Evolutionary conservation across 2,888 invertebrate genomes (phyloP), one percentile per base, ranked within the genome.

Genomic region (Apamea crenata): DNA sequence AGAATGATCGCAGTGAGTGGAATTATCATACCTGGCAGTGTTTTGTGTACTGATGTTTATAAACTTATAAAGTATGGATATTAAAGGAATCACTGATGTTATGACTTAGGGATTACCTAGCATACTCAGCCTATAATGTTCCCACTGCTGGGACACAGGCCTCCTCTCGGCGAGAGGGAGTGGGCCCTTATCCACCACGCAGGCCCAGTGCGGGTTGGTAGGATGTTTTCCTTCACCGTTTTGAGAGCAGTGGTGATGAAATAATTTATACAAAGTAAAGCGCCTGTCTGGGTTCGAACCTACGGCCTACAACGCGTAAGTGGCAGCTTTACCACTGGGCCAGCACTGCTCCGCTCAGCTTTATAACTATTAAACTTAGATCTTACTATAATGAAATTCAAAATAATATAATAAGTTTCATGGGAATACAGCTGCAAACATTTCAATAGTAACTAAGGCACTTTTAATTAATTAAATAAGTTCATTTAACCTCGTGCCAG

Each of bases 401-500:
- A 18, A 40, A n/a, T 63, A 18, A 32, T 40, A 32, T 18, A 44
- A 32, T 14, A 14, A 32, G 14, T 4, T 63, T 10, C 12, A 65
- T 61, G 32, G 36, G 32, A 65, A 72, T 32, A 36, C 16, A 36
- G 53, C 36, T 70, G n/a, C 56, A 61, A 16, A 18, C 2, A 63
- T 29, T 65, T 29, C 29, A 56, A 44, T 53, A 56, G 25, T 53
- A n/a, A 61, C 14, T 73, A 36, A 36, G 72, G 29, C 61, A 40
- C 16, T 50, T 44, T 36, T 40, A 7, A 67, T 63, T 44, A 50
- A n/a, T 59, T 44, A 73, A 84, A 70, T 69, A 77, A 40, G 66
- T 78, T 78, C 61, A 44, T 16, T 77, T 87, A 74, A 77, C 87
- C 86, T 87, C 78, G 80, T 66, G 21, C 47, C 18, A 44, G 56